These are phyloP conservation scores for Jacana jacana DNA, from an alignment of 2,113 vertebrate genomes.

Conservation along the genomic window DNA sequence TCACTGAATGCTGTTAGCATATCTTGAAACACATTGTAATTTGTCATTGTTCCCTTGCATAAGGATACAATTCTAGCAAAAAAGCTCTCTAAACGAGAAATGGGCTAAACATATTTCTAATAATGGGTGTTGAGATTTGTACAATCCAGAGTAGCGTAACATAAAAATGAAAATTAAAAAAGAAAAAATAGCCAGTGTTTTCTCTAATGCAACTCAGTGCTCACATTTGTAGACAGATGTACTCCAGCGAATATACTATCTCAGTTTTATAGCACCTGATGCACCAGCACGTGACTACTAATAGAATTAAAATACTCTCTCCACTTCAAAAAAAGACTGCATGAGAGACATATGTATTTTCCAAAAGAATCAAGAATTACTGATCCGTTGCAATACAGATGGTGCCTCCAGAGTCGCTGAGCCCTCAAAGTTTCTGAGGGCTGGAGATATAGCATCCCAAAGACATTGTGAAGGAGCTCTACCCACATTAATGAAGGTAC, in stretches of 20 bases:
- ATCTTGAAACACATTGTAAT: not conserved
- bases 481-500: not conserved
- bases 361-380: not conserved
- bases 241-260: not conserved
- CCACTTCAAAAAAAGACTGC: not conserved
- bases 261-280: not conserved
- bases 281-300: not conserved
- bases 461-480: not conserved
- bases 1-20: not conserved
- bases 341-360: not conserved
- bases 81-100: not conserved
- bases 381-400: not conserved
- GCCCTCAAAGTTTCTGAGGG: not conserved
- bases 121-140: not conserved
- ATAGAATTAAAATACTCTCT: not conserved
- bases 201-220: not conserved
- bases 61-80: not conserved
- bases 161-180: not conserved
- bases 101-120: not conserved
- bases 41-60: not conserved
- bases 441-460: not conserved
- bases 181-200: not conserved
- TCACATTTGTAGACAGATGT: not conserved
- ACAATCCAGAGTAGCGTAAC: not conserved
- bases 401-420: not conserved